Conservation (phyloP, 2,888 invertebrate species). For the Atethmia centrago region DNA sequence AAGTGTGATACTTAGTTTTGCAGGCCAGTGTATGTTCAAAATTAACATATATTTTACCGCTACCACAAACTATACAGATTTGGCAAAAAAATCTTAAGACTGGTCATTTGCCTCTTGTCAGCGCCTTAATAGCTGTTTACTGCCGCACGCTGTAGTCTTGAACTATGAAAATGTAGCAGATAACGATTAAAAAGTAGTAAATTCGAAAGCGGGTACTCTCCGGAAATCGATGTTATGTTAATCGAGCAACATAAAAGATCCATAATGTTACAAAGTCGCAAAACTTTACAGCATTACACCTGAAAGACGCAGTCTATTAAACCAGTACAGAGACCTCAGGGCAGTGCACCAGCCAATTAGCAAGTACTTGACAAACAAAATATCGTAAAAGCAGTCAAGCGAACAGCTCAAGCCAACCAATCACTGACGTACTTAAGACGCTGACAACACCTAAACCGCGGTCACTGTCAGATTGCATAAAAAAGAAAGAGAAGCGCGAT, state of each 20-base stretch:
- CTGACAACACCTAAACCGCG: too few relatives aligned
- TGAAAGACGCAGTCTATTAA: conserved; percentile 39
- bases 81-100: too few relatives aligned
- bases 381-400: conserved; percentile 53
- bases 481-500: too few relatives aligned
- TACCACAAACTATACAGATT: too few relatives aligned
- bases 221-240: conserved; percentile 12
- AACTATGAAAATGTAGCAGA: too few relatives aligned
- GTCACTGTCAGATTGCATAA: too few relatives aligned
- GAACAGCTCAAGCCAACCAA: conserved; percentile 33
- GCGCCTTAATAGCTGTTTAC: too few relatives aligned
- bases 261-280: conserved; percentile 12
- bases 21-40: too few relatives aligned
- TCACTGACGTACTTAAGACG: conserved; percentile 34
- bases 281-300: conserved; percentile 18
- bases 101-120: too few relatives aligned
- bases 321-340: conserved; percentile 17
- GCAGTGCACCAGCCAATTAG: conserved; percentile 51
- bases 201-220: not conserved
- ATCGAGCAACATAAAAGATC: not conserved
- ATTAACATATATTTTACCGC: too few relatives aligned
- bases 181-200: conserved; percentile 13
- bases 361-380: conserved; percentile 55
- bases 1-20: too few relatives aligned
- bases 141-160: too few relatives aligned